phyloP scores from a whole-genome alignment of 2,797 vertebrate species.

The Enteromius thamalakanensis region DNA sequence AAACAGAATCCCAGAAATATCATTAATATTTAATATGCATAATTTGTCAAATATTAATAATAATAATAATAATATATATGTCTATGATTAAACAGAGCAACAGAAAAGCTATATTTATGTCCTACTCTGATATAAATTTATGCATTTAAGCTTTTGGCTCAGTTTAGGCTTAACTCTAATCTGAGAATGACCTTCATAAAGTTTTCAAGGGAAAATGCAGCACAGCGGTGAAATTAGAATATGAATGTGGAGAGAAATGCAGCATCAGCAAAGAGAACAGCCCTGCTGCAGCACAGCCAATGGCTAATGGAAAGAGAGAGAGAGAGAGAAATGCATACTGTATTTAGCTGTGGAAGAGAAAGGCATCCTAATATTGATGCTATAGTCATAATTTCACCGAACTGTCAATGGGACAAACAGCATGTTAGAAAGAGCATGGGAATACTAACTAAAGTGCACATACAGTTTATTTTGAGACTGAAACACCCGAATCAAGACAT shows the following conservation, averaged over 20 bases:
- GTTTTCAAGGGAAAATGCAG: slow-evolving; percentile 38
- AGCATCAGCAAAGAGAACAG: slow-evolving; percentile 39
- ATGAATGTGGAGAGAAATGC: slow-evolving; percentile 44
- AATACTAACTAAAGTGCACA: background rate
- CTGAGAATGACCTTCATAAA: slow-evolving; percentile 32
- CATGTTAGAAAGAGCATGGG: background rate
- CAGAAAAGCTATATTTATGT: background rate
- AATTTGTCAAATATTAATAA: background rate
- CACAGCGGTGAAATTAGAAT: slow-evolving; percentile 46
- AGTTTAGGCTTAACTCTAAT: background rate
- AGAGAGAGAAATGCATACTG: background rate
- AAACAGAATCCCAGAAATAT: background rate
- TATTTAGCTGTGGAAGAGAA: background rate
- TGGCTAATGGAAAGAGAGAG: background rate
- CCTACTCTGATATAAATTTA: background rate
- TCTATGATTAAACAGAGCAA: background rate
- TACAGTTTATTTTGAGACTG: background rate
- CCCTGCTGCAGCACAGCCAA: slow-evolving; percentile 32
- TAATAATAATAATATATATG: background rate
- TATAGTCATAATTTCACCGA: slow-evolving; percentile 1
- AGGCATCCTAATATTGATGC: slow-evolving; percentile 4
- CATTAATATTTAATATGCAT: background rate
- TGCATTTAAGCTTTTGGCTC: background rate
- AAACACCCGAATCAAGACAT: slow-evolving; percentile 19
- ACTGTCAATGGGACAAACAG: slow-evolving; percentile 8